phyloP scores from a whole-genome alignment of 2,113 vertebrate genomes.

The Odocoileus virginianus region DNA sequence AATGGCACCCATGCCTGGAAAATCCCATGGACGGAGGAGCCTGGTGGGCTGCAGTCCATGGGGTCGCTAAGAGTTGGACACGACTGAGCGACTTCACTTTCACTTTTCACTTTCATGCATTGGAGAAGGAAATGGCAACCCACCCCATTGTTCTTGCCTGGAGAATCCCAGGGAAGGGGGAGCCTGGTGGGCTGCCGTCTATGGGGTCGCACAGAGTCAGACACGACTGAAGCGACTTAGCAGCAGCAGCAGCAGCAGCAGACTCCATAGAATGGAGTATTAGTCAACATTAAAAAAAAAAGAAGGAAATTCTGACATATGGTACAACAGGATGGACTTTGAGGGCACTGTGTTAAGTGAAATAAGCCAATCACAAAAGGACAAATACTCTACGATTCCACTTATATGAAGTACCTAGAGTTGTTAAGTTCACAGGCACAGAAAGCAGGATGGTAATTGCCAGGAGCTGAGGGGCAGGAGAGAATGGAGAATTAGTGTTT shows the following conservation, averaged over 20 bases:
- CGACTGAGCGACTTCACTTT: no score
- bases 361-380: neutral
- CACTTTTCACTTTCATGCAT: no score
- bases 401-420: fast-evolving
- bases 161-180: neutral
- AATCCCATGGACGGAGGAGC: no score
- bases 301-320: neutral
- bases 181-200: neutral
- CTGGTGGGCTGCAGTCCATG: no score
- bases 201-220: neutral
- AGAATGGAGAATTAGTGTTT: fast-evolving
- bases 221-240: neutral
- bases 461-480: neutral
- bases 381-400: fast-evolving
- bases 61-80: no score
- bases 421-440: fast-evolving
- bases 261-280: fast-evolving
- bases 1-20: no score
- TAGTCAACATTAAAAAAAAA: neutral
- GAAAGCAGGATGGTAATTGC: neutral
- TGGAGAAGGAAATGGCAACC: no score
- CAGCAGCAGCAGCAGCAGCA: neutral
- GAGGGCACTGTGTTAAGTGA: neutral
- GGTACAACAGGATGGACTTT: neutral
- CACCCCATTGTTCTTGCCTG: no score